Evolutionary conservation across 2,113 vertebrate species (phyloP).

Genomic region (Tachysurus vachellii): DNA sequence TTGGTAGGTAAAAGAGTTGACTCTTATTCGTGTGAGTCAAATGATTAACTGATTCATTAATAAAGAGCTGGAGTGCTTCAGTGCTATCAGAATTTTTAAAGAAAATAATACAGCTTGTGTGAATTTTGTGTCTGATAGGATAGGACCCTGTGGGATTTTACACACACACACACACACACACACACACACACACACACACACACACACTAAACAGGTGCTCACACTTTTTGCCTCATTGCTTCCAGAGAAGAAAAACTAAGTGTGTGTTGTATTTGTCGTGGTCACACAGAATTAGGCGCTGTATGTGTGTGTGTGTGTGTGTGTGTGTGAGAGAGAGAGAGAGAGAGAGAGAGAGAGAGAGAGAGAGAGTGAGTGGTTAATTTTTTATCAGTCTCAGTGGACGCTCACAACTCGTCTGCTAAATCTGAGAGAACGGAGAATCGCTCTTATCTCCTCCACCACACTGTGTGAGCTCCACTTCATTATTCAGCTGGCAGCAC

Average conservation of each 20-base stretch:
- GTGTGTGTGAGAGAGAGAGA: too few relatives aligned
- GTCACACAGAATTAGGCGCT: not conserved
- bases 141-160: not conserved
- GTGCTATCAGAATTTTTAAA: too few relatives aligned
- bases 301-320: not conserved
- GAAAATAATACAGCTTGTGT: too few relatives aligned
- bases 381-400: constrained; percentile 25
- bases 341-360: too few relatives aligned
- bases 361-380: not conserved
- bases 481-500: constrained; percentile 17
- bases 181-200: not conserved
- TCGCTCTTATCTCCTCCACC: constrained; percentile 21
- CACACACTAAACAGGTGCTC: too few relatives aligned
- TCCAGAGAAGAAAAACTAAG: not conserved
- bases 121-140: not conserved
- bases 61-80: not conserved
- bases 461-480: constrained; percentile 19
- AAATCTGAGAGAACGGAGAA: not conserved
- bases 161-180: not conserved
- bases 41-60: not conserved
- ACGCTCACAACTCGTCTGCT: not conserved
- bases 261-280: not conserved
- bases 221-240: not conserved
- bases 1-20: not conserved
- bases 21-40: not conserved